Percentiles rank a stretch among this genome's conserved stretches.
Evolutionary conservation across 2,797 vertebrate species (phyloP).

Genomic region (Glyptemys insculpta): DNA sequence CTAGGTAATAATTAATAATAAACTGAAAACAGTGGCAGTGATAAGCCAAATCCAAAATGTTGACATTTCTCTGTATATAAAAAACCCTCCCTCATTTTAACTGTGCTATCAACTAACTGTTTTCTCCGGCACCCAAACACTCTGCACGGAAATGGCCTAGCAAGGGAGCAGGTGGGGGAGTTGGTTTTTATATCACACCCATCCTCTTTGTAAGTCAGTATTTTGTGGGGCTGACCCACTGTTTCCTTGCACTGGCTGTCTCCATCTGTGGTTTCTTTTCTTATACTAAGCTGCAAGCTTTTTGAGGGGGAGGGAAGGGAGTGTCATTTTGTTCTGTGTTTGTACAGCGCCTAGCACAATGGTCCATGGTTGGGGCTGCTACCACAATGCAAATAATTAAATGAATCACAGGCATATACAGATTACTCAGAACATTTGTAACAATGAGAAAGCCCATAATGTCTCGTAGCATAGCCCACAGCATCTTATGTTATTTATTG

Average conservation of each 20-base stretch:
- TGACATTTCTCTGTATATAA: background rate
- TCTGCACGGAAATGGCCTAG: background rate
- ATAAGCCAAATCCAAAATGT: background rate
- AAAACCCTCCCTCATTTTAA: background rate
- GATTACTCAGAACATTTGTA: background rate
- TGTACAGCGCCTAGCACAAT: background rate
- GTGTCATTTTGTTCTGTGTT: background rate
- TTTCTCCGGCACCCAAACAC: background rate
- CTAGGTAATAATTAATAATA: background rate
- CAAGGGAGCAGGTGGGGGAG: background rate
- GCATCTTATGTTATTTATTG: slow-evolving; percentile 15
- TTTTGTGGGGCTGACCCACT: background rate
- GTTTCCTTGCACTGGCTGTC: background rate
- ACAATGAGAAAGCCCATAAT: background rate
- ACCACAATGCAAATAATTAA: background rate
- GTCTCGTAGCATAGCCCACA: background rate
- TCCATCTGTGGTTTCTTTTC: background rate
- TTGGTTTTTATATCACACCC: background rate
- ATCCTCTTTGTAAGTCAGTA: background rate
- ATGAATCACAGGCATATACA: background rate
- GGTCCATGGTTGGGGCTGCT: background rate
- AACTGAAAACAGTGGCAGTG: background rate
- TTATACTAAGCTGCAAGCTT: background rate
- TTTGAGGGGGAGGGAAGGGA: background rate
- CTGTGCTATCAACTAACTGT: background rate